Percentiles rank a stretch among this genome's conserved stretches.
Conservation (phyloP, 2,888 invertebrate genomes). For the Amiota communis region DNA sequence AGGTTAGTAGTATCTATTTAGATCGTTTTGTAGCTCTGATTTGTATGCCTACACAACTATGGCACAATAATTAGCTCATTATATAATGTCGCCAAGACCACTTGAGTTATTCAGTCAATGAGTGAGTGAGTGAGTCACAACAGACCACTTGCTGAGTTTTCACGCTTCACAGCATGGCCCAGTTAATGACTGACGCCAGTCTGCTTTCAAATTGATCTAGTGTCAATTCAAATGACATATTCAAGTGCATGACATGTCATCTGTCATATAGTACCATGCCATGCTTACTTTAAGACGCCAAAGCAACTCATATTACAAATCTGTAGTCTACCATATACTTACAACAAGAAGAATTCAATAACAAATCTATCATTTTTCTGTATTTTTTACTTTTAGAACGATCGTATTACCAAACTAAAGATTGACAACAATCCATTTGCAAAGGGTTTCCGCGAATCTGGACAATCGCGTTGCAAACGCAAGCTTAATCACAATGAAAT, state of each 20-base stretch:
- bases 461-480: conserved; percentile 83
- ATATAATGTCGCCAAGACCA: conserved; percentile 51
- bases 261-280: conserved; percentile 9
- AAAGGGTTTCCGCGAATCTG: conserved; percentile 92
- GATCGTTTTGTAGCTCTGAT: not conserved
- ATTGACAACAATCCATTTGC: conserved; percentile 96
- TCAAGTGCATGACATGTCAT: not conserved
- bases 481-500: conserved; percentile 74
- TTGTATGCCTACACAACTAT: not conserved
- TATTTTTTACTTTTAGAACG: conserved; percentile 78
- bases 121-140: not conserved
- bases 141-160: conserved; percentile 41
- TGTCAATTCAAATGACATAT: not conserved
- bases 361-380: not conserved
- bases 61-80: conserved; percentile 55
- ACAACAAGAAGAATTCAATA: not conserved
- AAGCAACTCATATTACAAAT: conserved; percentile 34
- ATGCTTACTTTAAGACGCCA: conserved; percentile 36
- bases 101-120: conserved; percentile 46
- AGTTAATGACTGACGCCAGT: conserved; percentile 19
- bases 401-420: conserved; percentile 90
- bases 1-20: conserved; percentile 76
- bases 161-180: conserved; percentile 16
- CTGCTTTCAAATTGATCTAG: conserved; percentile 25
- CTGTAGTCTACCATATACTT: not conserved